A percentile compares a stretch with the other conserved stretches of the same genome.
phyloP scores from a whole-genome alignment of 1,140 invertebrate species.

The Theocolax elegans region DNA sequence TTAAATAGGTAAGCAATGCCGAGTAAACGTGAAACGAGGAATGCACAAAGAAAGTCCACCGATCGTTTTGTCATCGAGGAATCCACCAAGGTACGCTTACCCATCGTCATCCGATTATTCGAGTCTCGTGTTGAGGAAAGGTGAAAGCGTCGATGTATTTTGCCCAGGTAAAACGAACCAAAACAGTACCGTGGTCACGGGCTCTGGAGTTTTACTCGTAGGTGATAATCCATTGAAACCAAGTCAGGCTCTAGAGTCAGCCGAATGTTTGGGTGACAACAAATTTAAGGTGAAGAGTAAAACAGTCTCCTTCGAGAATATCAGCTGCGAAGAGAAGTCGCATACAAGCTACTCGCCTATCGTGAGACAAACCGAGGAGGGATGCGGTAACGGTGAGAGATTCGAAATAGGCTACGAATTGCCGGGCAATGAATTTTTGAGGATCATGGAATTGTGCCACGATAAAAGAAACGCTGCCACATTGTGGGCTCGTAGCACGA shows the following conservation, averaged over 20 bases:
- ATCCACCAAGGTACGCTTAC: neutral
- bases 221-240: neutral
- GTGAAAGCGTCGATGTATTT: neutral
- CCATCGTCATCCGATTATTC: neutral
- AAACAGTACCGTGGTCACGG: neutral
- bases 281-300: neutral
- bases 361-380: neutral
- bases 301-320: neutral
- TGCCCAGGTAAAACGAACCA: slow-evolving; percentile 14
- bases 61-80: neutral
- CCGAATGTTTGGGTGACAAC: neutral
- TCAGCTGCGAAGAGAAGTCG: slow-evolving; percentile 18
- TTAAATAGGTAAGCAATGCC: no score
- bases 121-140: neutral
- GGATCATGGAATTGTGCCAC: slow-evolving; percentile 21
- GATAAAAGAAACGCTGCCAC: neutral
- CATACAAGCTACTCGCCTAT: slow-evolving; percentile 11
- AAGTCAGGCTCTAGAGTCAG: neutral
- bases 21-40: neutral
- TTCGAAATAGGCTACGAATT: slow-evolving; percentile 32
- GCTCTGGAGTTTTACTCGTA: neutral
- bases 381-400: neutral
- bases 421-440: neutral
- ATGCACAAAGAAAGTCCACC: slow-evolving; percentile 10
- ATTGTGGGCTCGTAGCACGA: slow-evolving; percentile 14